Conservation (phyloP, 2,113 vertebrate species). For the Halichoerus grypus region DNA sequence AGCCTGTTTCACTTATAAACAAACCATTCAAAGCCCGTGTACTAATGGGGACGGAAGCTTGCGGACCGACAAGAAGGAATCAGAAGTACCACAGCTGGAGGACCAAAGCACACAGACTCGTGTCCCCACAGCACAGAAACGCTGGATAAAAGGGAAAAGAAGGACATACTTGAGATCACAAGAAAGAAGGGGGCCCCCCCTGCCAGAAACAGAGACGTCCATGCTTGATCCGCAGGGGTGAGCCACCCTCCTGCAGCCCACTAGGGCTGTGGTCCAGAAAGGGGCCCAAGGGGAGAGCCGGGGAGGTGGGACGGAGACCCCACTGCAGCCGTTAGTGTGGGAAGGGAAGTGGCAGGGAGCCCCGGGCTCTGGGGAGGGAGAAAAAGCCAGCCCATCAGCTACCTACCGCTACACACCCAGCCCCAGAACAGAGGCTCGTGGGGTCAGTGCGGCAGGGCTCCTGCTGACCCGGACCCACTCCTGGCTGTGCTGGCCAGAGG, state of each 20-base stretch:
- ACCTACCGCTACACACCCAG: too few species aligned
- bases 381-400: not conserved
- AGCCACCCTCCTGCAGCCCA: accelerated
- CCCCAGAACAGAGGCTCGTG: not conserved
- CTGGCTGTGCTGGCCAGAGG: not conserved
- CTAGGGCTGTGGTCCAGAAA: not conserved
- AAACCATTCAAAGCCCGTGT: not conserved
- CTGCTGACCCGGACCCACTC: not conserved
- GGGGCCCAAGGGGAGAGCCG: not conserved
- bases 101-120: not conserved
- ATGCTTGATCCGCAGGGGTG: accelerated
- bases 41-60: too few species aligned
- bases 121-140: not conserved
- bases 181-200: not conserved
- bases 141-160: not conserved
- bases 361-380: not conserved
- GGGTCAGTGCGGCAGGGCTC: not conserved
- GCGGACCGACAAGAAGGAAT: accelerated
- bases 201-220: not conserved
- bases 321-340: accelerated
- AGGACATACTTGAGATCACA: not conserved
- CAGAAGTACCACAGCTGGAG: accelerated
- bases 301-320: not conserved
- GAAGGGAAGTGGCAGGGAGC: too few species aligned
- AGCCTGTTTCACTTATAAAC: not conserved